Conservation (phyloP, 1,140 invertebrate species). For the Drosophila rhopaloa region DNA sequence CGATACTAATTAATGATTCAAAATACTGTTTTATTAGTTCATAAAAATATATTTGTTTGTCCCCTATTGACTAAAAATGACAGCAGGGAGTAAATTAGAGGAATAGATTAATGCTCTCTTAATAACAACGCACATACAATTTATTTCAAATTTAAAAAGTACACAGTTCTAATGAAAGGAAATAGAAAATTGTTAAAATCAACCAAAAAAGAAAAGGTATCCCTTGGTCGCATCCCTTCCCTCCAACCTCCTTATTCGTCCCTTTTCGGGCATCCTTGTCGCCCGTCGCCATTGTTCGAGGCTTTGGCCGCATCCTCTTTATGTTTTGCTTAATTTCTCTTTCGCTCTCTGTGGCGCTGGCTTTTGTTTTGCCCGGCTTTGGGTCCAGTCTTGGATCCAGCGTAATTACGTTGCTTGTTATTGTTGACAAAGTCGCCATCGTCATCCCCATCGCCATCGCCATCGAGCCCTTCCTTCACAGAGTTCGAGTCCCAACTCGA, state of each 20-base stretch:
- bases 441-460: constrained; percentile 1
- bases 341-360: constrained; percentile 24
- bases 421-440: constrained; percentile 68
- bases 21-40: too few species aligned
- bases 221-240: background rate
- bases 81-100: too few species aligned
- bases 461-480: constrained; percentile 14
- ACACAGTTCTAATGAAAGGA: too few species aligned
- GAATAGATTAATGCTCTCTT: too few species aligned
- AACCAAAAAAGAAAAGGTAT: background rate
- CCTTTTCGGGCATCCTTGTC: constrained; percentile 17
- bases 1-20: too few species aligned
- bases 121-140: too few species aligned
- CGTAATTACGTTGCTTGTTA: constrained; percentile 78
- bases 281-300: constrained; percentile 30
- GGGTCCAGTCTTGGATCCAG: constrained; percentile 34
- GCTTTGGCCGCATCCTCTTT: constrained; percentile 53
- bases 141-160: too few species aligned
- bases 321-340: constrained; percentile 56
- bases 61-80: too few species aligned
- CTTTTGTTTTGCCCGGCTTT: constrained; percentile 30
- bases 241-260: background rate
- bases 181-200: too few species aligned
- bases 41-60: too few species aligned
- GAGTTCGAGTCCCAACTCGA: constrained; percentile 31